A percentile compares a stretch with the other conserved stretches of the same genome.
These are phyloP conservation scores for Leucopternis melanops DNA, from an alignment of 2,113 vertebrate genomes.

Conservation along the genomic window DNA sequence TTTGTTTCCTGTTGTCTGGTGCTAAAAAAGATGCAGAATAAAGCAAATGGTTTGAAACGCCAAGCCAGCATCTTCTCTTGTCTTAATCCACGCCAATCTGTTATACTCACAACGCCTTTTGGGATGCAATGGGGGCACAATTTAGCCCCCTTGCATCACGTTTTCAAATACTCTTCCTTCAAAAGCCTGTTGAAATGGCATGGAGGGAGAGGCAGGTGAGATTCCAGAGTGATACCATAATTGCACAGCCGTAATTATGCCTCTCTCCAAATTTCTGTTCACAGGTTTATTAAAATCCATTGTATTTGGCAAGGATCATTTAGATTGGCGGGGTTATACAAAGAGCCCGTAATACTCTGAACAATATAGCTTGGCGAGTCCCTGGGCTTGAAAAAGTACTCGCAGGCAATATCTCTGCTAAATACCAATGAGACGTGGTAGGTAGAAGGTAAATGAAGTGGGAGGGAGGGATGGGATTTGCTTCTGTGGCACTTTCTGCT, in stretches of 20 bases:
- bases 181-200: background rate
- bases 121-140: background rate
- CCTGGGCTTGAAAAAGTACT: background rate
- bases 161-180: background rate
- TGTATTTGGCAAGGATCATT: background rate
- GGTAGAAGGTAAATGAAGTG: background rate
- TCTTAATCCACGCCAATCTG: background rate
- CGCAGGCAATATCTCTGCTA: background rate
- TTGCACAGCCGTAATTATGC: constrained; percentile 1
- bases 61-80: background rate
- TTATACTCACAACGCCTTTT: background rate
- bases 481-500: background rate
- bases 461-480: background rate
- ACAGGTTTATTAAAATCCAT: constrained; percentile 19
- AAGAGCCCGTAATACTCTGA: background rate
- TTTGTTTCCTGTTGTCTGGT: background rate
- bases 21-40: background rate
- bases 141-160: background rate
- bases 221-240: background rate
- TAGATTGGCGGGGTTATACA: background rate
- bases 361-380: background rate
- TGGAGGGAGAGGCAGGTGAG: background rate
- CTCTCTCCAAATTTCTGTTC: background rate
- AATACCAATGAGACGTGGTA: background rate
- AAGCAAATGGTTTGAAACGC: background rate